Percentiles rank a stretch among this genome's conserved stretches.
Evolutionary conservation across 2,113 vertebrate genomes (phyloP).

Genomic region (Pollachius pollachius): DNA sequence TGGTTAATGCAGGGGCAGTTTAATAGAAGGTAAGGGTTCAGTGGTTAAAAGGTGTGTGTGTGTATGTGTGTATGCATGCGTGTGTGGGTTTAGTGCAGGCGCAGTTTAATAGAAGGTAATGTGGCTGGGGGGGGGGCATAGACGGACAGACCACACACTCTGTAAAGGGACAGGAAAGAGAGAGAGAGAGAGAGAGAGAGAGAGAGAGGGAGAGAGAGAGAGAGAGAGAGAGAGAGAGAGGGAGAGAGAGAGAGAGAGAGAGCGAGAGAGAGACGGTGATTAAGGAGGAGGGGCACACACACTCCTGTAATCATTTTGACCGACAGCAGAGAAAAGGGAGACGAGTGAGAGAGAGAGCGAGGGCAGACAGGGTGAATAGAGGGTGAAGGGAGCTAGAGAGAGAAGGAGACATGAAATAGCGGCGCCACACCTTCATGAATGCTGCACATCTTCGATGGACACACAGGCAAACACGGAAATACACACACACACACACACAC

Average conservation of each 20-base stretch:
- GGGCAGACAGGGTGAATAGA: neutral
- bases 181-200: slow-evolving; percentile 25
- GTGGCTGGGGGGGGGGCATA: neutral
- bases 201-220: slow-evolving; percentile 21
- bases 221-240: slow-evolving; percentile 20
- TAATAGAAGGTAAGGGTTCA: too few relatives aligned
- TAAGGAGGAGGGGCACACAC: slow-evolving; percentile 32
- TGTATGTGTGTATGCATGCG: too few relatives aligned
- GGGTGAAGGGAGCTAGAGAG: slow-evolving; percentile 7
- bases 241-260: slow-evolving; percentile 20
- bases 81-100: too few relatives aligned
- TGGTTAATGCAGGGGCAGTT: too few relatives aligned
- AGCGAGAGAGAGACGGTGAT: slow-evolving; percentile 34
- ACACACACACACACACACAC: slow-evolving; percentile 6
- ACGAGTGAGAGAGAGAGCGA: slow-evolving; percentile 10
- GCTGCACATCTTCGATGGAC: neutral
- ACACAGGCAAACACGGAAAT: slow-evolving; percentile 10
- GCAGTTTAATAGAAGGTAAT: too few relatives aligned
- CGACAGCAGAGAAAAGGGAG: slow-evolving; percentile 1
- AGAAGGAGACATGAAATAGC: slow-evolving; percentile 16
- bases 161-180: slow-evolving; percentile 7
- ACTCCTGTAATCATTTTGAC: slow-evolving; percentile 30
- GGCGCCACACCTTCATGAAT: slow-evolving; percentile 37
- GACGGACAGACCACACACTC: slow-evolving; percentile 13
- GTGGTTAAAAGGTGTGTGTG: too few relatives aligned